Percentiles rank a stretch among this genome's conserved stretches.
phyloP scores from a whole-genome alignment of 2,113 vertebrate genomes.

The Campylorhamphus procurvoides region DNA sequence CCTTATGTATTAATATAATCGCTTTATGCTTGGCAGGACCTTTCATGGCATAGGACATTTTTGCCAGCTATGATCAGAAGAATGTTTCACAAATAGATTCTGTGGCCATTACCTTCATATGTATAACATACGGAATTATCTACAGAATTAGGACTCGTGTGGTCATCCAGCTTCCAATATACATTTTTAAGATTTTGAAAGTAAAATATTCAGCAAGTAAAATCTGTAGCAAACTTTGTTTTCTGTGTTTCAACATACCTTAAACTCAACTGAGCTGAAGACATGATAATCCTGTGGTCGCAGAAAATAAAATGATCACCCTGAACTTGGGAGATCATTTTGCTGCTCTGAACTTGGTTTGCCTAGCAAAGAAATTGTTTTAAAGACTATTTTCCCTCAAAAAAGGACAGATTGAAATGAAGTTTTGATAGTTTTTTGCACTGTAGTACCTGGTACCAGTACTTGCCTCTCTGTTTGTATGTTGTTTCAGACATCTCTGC shows the following conservation, averaged over 20 bases:
- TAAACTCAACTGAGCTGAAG: neutral
- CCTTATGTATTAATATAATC: neutral
- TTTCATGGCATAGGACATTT: neutral
- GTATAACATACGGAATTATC: neutral
- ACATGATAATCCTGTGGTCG: neutral
- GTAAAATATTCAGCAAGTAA: neutral
- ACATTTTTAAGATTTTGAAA: neutral
- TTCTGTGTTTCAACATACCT: neutral
- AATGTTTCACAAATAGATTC: neutral
- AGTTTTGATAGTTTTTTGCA: neutral
- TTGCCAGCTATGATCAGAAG: neutral
- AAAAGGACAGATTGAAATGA: neutral
- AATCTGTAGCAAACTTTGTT: neutral
- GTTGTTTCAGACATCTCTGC: slow-evolving; percentile 87
- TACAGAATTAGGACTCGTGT: neutral
- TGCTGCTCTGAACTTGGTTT: neutral
- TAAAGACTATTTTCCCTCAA: neutral
- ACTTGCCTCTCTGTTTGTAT: neutral
- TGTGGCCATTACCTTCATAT: neutral
- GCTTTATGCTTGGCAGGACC: neutral
- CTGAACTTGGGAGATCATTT: neutral
- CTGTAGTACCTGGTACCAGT: neutral
- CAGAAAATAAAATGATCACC: neutral
- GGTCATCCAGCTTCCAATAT: neutral
- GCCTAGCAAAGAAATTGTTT: neutral